Evolutionary conservation across 2,797 vertebrate species (phyloP), one percentile per base, ranked within the genome.

Genomic region (Gallinago nigripennis): DNA sequence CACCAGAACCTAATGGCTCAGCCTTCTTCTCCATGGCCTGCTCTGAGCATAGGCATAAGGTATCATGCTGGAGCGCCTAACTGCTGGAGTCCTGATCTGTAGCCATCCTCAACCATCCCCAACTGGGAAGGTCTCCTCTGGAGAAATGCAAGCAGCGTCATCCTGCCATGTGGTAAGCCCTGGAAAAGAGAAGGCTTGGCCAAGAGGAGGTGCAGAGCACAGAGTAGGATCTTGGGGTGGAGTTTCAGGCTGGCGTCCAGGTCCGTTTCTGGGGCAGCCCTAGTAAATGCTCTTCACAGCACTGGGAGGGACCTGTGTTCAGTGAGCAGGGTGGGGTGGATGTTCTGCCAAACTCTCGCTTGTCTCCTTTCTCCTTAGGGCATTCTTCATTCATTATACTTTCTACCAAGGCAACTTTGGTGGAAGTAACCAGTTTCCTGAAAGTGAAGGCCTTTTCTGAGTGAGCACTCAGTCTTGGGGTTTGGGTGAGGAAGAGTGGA

Each of bases 261-360:
- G 56, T 69, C 78, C 45, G 33, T 17, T 43, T 76, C 63, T 70
- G 41, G 48, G 53, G 33, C 82, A 88, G 73, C 19, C 33, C 54
- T 66, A 54, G 37, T 65, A 20, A 93, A 65, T 5, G 39, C 5
- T 71, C 27, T 85, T 73, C 50, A 33, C 21, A 31, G 60, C 25
- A 31, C 69, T 93, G 87, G 82, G 84, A 96, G 76, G 86, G 91
- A 88, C 79, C 54, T 61, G 54, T 87, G 61, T 65, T 93, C 86
- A 53, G 27, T 17, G 65, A 83, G 53, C 56, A 69, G 91, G 91
- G 82, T 0, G 50, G 76, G 57, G 90, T 88, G 50, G 72, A 39
- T 33, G 57, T 33, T 81, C 41, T 5, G 11, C 77, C 92, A 92
- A 92, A 76, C 92, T 96, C 58, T 94, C 27, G 0, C 84, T 95